Evolutionary conservation across 2,113 vertebrate species (phyloP).

Genomic region (Pseudopodoces humilis): DNA sequence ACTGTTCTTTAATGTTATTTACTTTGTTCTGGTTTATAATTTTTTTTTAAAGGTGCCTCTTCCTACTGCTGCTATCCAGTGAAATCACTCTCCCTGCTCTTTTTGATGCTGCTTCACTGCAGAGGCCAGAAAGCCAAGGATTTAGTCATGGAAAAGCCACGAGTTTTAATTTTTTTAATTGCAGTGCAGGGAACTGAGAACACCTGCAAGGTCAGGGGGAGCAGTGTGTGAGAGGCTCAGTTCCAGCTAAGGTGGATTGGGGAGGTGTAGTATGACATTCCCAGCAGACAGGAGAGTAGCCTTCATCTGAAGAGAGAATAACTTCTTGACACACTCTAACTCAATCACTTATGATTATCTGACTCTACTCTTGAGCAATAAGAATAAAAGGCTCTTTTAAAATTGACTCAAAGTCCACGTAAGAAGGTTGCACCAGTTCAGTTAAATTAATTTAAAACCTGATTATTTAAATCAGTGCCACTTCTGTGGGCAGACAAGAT

Average conservation of each 20-base stretch:
- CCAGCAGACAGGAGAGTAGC: not conserved
- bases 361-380: conserved; percentile 8
- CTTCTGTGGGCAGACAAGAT: not conserved
- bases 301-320: not conserved
- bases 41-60: not conserved
- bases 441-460: conserved; percentile 37
- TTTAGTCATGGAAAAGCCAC: not conserved
- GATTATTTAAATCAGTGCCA: conserved; percentile 56
- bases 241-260: not conserved
- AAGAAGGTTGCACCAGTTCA: conserved; percentile 12
- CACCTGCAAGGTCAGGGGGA: not conserved
- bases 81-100: not conserved
- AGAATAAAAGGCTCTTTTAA: conserved; percentile 19
- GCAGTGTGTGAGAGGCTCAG: not conserved
- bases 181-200: not conserved
- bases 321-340: conserved; percentile 20
- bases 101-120: not conserved
- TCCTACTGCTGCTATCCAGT: not conserved
- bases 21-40: not conserved
- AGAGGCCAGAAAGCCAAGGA: not conserved
- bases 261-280: not conserved
- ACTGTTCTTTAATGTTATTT: not conserved
- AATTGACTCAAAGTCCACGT: not conserved
- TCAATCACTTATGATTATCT: conserved; percentile 39
- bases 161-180: not conserved